Percentiles rank a stretch among this genome's conserved stretches.
Conservation (phyloP, 2,113 vertebrate genomes). For the Erpornis zantholeuca region DNA sequence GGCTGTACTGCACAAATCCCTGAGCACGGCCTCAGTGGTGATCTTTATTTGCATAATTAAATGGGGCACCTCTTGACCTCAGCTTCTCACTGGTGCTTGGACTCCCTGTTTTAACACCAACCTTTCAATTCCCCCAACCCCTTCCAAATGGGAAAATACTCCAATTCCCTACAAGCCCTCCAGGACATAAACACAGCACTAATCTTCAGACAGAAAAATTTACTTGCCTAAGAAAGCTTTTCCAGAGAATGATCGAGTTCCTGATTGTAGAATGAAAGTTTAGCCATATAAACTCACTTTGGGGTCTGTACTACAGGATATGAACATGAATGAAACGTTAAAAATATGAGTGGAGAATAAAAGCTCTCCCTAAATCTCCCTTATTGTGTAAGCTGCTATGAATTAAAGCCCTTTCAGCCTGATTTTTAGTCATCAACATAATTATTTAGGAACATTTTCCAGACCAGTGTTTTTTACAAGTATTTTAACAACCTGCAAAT, state of each 20-base stretch:
- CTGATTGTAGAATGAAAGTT: constrained; percentile 32
- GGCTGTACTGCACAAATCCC: background rate
- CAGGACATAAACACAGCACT: constrained; percentile 23
- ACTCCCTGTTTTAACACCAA: background rate
- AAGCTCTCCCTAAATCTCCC: constrained; percentile 51
- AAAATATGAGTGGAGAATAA: constrained; percentile 49
- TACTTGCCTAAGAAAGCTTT: constrained; percentile 35
- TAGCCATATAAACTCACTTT: constrained; percentile 40
- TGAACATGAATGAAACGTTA: constrained; percentile 57
- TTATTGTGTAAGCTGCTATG: constrained; percentile 63
- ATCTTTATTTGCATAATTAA: background rate
- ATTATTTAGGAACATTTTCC: constrained; percentile 68
- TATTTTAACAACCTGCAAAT: constrained; percentile 72
- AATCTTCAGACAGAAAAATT: background rate
- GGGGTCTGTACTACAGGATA: constrained; percentile 59
- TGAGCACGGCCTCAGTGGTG: background rate
- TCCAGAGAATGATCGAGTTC: constrained; percentile 21
- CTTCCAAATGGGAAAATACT: background rate
- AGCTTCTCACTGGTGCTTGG: background rate
- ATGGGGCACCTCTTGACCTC: background rate
- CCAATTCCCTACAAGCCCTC: constrained; percentile 14
- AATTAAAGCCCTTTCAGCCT: constrained; percentile 61
- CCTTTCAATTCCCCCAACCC: background rate
- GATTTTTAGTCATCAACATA: constrained; percentile 64
- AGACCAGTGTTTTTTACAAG: constrained; percentile 65